Conservation (phyloP, 2,113 vertebrate species). For the Isurus oxyrinchus region DNA sequence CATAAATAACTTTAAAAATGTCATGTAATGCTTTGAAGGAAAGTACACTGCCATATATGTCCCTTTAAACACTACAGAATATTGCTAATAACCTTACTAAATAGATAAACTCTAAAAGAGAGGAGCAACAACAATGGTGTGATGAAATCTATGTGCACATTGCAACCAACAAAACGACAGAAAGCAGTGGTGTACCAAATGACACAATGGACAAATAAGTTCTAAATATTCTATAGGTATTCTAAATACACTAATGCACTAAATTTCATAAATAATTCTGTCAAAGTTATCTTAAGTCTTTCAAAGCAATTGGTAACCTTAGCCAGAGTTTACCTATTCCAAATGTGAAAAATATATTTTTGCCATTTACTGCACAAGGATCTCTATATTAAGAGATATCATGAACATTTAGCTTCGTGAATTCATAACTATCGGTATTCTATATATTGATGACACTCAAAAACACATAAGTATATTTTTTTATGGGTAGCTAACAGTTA, state of each 20-base stretch:
- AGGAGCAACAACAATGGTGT: background rate
- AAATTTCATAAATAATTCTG: background rate
- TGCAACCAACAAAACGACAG: slow-evolving; percentile 44
- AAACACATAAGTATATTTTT: background rate
- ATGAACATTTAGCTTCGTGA: background rate
- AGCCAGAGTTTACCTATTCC: background rate
- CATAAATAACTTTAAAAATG: background rate
- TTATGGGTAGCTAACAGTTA: slow-evolving; percentile 13
- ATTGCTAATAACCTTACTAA: background rate
- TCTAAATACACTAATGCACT: background rate
- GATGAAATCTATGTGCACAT: background rate
- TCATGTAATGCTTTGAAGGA: background rate
- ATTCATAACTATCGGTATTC: background rate
- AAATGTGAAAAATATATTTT: background rate
- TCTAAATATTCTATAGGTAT: slow-evolving; percentile 36
- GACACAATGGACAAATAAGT: slow-evolving; percentile 57
- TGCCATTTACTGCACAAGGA: background rate
- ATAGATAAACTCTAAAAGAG: slow-evolving; percentile 1
- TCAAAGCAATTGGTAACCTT: background rate
- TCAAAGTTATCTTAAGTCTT: background rate
- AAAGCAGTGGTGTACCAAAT: slow-evolving; percentile 44
- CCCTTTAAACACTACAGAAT: background rate
- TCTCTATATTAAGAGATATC: background rate
- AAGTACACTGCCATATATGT: background rate
- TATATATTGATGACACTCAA: background rate